Conservation (phyloP, 2,888 invertebrate species). For the Physocephala rufipes region DNA sequence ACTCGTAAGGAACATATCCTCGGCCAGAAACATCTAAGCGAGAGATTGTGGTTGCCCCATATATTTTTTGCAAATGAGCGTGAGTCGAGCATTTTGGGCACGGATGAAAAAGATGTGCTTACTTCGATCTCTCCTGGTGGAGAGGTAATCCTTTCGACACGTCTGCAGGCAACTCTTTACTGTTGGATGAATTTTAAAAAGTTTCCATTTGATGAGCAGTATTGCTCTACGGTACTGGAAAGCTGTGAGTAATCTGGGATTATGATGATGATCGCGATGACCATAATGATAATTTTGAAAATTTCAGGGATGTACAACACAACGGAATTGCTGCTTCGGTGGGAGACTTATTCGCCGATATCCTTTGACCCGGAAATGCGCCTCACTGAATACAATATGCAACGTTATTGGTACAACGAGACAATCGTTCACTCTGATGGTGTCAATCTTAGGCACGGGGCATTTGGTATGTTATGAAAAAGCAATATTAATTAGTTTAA, state of each 20-base stretch:
- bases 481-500: background rate
- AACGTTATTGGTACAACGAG: slow-evolving; percentile 54
- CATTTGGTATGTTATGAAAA: slow-evolving; percentile 51
- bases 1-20: slow-evolving; percentile 54
- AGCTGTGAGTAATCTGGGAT: slow-evolving; percentile 52
- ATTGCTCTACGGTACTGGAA: slow-evolving; percentile 56
- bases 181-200: slow-evolving; percentile 62
- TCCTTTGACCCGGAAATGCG: slow-evolving; percentile 61
- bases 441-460: slow-evolving; percentile 56
- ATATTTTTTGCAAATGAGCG: slow-evolving; percentile 60
- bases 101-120: slow-evolving; percentile 60
- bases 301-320: slow-evolving; percentile 60
- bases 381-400: slow-evolving; percentile 58
- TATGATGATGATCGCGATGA: background rate
- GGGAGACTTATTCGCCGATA: slow-evolving; percentile 56
- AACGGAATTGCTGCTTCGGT: slow-evolving; percentile 54
- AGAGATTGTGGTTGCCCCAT: slow-evolving; percentile 59
- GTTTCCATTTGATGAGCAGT: slow-evolving; percentile 60
- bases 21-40: slow-evolving; percentile 60
- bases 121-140: slow-evolving; percentile 59
- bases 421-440: slow-evolving; percentile 53
- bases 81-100: slow-evolving; percentile 58
- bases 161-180: slow-evolving; percentile 57
- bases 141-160: slow-evolving; percentile 56
- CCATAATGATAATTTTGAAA: background rate